Base-by-base conservation (phyloP, 2,888 invertebrate genomes). In the Drosophila quinaria region DNA sequence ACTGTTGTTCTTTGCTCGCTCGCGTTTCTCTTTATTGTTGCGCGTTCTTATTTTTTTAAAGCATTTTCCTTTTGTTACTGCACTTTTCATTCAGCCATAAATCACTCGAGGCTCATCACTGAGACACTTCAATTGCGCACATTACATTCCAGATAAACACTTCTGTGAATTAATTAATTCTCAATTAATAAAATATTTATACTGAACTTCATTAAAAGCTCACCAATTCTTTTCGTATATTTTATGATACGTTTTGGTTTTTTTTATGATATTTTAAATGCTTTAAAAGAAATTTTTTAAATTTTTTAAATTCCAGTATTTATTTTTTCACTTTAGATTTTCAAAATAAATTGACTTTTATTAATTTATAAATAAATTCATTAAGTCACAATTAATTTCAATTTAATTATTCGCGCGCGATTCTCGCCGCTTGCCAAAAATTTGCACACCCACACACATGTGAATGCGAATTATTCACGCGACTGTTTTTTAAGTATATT, bases 11-110 rank as follows among this genome's bases (percentile, higher is more conserved):
- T 55, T 13, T 22, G 10, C 35, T 31, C 44, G 35, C 19, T 49
- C 31, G n/a, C 29, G 15, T 29, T 29, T 11, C 39, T 47, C 65
- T 64, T 74, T 70, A 74, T 73, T 74, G 66, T 29, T 61, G 64
- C 73, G 47, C 25, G 11, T 49, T 42, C 15, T 13, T 44, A 70
- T 59, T 69, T 49, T 39, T 15, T 78, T 56, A 73, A 67, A 41
- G 51, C 62, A 78, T 59, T 70, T 66, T 59, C 42, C 70, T 63
- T 76, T 79, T 76, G 76, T 76, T 66, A 46, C 51, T 63, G 51
- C 76, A 64, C 55, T 79, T 79, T 59, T 47, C 62, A 31, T 37
- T 41, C 41, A 22, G 22, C 25, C 54, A 49, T 74, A 70, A 76
- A 78, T 76, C 70, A 74, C 52, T 17, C 39, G 42, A 10, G 31